Evolutionary conservation across 2,797 vertebrate genomes (phyloP).

Genomic region (Perodicticus potto): DNA sequence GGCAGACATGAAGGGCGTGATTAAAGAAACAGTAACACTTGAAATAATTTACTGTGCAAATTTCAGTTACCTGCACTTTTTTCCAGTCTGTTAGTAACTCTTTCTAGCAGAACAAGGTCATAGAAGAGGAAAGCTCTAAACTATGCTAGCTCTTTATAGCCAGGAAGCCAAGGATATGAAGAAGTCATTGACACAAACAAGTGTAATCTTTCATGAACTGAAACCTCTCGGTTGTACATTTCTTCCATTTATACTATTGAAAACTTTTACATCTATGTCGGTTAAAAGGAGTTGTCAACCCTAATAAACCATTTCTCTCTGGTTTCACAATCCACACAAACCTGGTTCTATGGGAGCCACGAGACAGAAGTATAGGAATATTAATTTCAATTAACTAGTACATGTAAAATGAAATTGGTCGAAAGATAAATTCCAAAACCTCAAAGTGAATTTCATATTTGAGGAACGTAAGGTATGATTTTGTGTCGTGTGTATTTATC

Average conservation of each 20-base stretch:
- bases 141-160: neutral
- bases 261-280: neutral
- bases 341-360: neutral
- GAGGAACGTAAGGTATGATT: neutral
- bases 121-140: neutral
- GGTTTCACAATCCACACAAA: neutral
- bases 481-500: neutral
- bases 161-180: neutral
- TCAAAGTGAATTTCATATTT: neutral
- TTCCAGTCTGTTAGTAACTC: neutral
- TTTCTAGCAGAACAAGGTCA: constrained; percentile 6
- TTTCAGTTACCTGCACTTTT: neutral
- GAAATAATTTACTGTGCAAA: constrained; percentile 44
- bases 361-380: neutral
- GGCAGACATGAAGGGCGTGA: constrained; percentile 2
- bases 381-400: constrained; percentile 26
- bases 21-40: constrained; percentile 58
- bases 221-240: neutral
- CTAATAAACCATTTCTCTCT: neutral
- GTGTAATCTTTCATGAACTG: neutral
- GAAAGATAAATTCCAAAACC: neutral
- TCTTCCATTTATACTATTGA: neutral
- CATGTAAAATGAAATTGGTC: neutral
- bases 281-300: neutral
- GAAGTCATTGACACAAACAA: neutral